These are phyloP conservation scores for Hydrozoanthus gracilis DNA, from an alignment of 92 coral and sea anemone species.

Conservation along the genomic window DNA sequence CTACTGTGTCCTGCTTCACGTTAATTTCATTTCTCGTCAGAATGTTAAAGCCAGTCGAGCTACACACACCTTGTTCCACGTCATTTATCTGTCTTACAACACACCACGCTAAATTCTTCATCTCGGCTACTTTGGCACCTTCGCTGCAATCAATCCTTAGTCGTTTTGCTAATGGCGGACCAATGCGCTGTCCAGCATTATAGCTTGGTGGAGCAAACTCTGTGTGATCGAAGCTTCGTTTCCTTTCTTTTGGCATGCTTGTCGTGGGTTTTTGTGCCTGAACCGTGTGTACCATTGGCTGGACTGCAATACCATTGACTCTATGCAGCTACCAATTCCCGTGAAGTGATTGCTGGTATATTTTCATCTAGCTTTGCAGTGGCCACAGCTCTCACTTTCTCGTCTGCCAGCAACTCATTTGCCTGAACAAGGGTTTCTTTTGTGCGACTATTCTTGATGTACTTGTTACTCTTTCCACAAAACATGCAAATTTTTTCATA, in stretches of 20 bases:
- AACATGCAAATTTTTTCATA: too few species aligned
- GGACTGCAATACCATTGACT: constrained; percentile 65
- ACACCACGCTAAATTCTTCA: constrained; percentile 45
- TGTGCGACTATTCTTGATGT: too few species aligned
- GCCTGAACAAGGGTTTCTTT: too few species aligned
- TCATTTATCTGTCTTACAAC: constrained; percentile 36
- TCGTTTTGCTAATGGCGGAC: constrained; percentile 22
- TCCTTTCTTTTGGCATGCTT: constrained; percentile 42
- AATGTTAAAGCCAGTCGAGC: constrained; percentile 74
- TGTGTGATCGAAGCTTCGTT: constrained; percentile 39
- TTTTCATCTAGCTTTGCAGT: too few species aligned
- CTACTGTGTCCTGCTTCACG: constrained; percentile 40
- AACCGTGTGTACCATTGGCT: constrained; percentile 52
- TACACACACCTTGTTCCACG: constrained; percentile 37
- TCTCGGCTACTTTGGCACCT: constrained; percentile 22
- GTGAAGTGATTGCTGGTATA: too few species aligned
- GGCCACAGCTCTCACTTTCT: too few species aligned
- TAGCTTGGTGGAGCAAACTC: constrained; percentile 43
- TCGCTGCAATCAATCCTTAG: constrained; percentile 20
- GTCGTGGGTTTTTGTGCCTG: not conserved
- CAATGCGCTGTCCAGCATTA: constrained; percentile 46
- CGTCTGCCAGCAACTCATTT: too few species aligned
- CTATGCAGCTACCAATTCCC: constrained; percentile 62
- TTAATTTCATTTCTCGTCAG: constrained; percentile 38
- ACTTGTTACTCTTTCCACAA: too few species aligned